Evolutionary conservation across 2,797 vertebrate species (phyloP).

Genomic region (Enteromius afrohamiltoni): DNA sequence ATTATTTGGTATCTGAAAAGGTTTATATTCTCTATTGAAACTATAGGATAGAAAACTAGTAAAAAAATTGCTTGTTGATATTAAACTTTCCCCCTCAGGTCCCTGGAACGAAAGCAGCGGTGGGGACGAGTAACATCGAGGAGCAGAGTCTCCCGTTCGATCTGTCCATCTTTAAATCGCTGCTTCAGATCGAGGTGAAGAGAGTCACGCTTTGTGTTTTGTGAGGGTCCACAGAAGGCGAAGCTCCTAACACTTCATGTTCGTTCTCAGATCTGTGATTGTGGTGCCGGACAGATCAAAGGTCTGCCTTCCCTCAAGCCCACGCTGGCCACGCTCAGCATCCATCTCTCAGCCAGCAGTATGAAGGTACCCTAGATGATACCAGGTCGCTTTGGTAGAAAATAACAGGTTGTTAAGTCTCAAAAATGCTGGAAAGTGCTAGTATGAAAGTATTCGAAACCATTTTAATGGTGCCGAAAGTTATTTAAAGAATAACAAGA

Average conservation of each 20-base stretch:
- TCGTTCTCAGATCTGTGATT: conserved; percentile 87
- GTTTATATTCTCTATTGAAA: not conserved
- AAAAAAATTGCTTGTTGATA: not conserved
- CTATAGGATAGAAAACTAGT: too few species aligned
- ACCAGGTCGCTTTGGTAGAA: not conserved
- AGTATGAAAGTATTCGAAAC: not conserved
- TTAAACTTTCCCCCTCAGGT: conserved; percentile 75
- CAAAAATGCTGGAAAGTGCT: not conserved
- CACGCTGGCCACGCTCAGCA: conserved; percentile 85
- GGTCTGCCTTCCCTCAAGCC: conserved; percentile 88
- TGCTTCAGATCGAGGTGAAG: conserved; percentile 93
- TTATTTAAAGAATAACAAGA: not conserved
- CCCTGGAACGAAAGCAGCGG: conserved; percentile 84
- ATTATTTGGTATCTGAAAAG: not conserved
- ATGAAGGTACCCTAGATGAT: conserved; percentile 84
- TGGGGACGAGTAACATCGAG: conserved; percentile 94
- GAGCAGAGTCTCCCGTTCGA: conserved; percentile 90
- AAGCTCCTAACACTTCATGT: not conserved
- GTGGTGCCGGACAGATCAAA: conserved; percentile 84
- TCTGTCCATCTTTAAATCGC: conserved; percentile 93
- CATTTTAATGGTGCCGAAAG: not conserved
- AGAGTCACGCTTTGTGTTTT: not conserved
- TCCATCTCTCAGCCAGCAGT: conserved; percentile 84
- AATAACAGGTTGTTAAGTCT: not conserved
- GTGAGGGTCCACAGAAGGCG: too few species aligned